These are phyloP conservation scores for Sycophila texana DNA, from an alignment of 2,888 invertebrate genomes.

Conservation along the genomic window DNA sequence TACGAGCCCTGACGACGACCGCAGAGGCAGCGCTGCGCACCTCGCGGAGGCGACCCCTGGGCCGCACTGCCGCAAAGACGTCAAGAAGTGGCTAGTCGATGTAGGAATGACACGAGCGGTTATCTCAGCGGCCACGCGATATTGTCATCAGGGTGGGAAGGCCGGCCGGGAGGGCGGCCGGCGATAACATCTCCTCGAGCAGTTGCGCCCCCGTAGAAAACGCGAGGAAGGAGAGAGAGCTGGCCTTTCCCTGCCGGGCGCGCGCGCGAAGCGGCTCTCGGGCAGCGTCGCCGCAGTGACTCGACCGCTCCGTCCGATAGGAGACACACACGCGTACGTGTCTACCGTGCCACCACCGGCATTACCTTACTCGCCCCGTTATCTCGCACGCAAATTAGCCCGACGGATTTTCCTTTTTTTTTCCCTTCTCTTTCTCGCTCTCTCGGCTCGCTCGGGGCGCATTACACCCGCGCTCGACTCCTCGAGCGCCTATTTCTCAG, in stretches of 20 bases:
- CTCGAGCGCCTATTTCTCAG: conserved; percentile 27
- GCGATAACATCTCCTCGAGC: conserved; percentile 69
- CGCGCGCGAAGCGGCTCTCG: conserved; percentile 46
- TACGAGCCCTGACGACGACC: conserved; percentile 13
- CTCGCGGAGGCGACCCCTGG: background rate
- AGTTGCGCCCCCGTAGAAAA: conserved; percentile 23
- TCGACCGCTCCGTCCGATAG: conserved; percentile 66
- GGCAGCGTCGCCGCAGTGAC: conserved; percentile 57
- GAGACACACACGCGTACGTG: conserved; percentile 49
- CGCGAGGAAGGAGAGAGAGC: conserved; percentile 12
- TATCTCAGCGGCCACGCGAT: conserved; percentile 75
- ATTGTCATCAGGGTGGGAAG: conserved; percentile 72
- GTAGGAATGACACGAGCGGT: conserved; percentile 75
- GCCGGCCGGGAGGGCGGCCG: conserved; percentile 55
- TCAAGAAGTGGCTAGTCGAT: conserved; percentile 71
- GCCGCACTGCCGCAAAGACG: conserved; percentile 40
- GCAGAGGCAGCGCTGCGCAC: background rate
- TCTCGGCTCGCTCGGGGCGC: background rate
- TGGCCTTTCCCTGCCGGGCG: conserved; percentile 72
- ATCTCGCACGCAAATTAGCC: conserved; percentile 73
- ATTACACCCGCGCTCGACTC: background rate
- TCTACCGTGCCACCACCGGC: background rate
- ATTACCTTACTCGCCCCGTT: conserved; percentile 59
- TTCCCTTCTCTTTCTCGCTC: conserved; percentile 34
- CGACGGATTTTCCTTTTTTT: conserved; percentile 70